Evolutionary conservation across 2,113 vertebrate species (phyloP), one percentile per base, ranked within the genome.

Genomic region (Colistium nudipinnis): DNA sequence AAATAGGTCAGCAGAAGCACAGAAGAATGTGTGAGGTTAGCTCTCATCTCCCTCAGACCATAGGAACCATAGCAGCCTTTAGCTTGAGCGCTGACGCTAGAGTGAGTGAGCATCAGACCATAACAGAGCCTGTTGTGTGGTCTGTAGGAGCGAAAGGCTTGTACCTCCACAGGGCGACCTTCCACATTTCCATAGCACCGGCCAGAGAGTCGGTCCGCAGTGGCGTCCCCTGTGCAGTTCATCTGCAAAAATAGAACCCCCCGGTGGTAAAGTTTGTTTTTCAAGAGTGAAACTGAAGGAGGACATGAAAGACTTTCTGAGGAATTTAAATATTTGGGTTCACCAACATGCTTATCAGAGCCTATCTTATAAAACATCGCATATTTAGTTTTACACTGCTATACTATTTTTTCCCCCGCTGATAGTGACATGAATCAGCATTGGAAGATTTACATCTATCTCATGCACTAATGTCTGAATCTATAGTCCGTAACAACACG

Each of bases 211-310:
- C 87, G 81, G 48, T 88, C 77, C 4, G 73, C 49, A 0, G 61
- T 30, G 22, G 82, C 30, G 38, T 91, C 90, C 66, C 92, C 90
- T n/a, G 82, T 90, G 92, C 94, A 96, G 89, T 86, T 91, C 91
- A 95, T 90, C 95, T 95, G 93, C 86, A 65, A 90, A 90, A 93
- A 93, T 90, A 93, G 82, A 86, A 81, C 68, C 74, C 57, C 71
- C 72, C 39, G 69, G 80, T 68, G 48, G 49, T 22, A 80, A 62
- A 84, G 76, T 82, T 90, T 91, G 76, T 89, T 89, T 90, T 85
- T 55, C 54, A 76, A 62, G 62, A 55, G 70, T 31, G 61, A 83
- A 78, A 65, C 67, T 76, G 25, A 70, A 62, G 51, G 60, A 79
- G 62, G 55, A 62, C 49, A 41, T 28, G 3, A 41, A 72, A 36